Conservation (phyloP, 2,888 invertebrate species). For the Epinotia brunnichana region DNA sequence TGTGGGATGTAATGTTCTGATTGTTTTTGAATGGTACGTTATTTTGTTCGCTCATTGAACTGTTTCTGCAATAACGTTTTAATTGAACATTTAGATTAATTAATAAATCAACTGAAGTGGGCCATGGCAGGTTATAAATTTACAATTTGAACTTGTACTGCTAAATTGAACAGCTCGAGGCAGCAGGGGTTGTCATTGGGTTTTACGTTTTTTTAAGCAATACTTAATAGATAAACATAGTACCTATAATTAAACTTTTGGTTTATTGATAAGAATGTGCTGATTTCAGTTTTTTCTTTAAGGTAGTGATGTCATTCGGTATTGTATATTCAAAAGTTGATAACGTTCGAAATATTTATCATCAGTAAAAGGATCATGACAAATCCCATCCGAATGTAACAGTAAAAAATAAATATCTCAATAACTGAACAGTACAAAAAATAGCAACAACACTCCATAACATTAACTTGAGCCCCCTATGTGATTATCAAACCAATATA, state of each 20-base stretch:
- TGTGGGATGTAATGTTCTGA: slow-evolving; percentile 35
- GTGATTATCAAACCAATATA: slow-evolving; percentile 63
- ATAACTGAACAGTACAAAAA: slow-evolving; percentile 20
- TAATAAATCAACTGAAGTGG: slow-evolving; percentile 21
- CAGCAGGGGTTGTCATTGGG: neutral
- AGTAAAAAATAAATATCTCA: slow-evolving; percentile 5
- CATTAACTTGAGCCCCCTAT: slow-evolving; percentile 46
- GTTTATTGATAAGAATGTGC: too few species aligned
- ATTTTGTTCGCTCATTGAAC: slow-evolving; percentile 35
- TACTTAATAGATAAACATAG: neutral
- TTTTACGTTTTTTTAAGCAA: neutral
- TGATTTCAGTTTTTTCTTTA: too few species aligned
- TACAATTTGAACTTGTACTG: neutral
- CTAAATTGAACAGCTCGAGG: neutral
- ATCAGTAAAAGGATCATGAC: neutral
- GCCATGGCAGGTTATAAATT: neutral
- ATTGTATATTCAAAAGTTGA: neutral
- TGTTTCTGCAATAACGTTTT: slow-evolving; percentile 40
- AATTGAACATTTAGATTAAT: slow-evolving; percentile 40
- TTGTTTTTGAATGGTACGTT: slow-evolving; percentile 37
- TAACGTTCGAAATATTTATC: neutral
- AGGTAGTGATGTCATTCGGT: too few species aligned
- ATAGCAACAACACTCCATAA: slow-evolving; percentile 20
- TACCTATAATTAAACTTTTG: too few species aligned
- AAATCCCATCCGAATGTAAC: neutral